A percentile compares a stretch with the other conserved stretches of the same genome.
phyloP scores from a whole-genome alignment of 92 coral and sea anemone species.

The Epizoanthus fatuus region DNA sequence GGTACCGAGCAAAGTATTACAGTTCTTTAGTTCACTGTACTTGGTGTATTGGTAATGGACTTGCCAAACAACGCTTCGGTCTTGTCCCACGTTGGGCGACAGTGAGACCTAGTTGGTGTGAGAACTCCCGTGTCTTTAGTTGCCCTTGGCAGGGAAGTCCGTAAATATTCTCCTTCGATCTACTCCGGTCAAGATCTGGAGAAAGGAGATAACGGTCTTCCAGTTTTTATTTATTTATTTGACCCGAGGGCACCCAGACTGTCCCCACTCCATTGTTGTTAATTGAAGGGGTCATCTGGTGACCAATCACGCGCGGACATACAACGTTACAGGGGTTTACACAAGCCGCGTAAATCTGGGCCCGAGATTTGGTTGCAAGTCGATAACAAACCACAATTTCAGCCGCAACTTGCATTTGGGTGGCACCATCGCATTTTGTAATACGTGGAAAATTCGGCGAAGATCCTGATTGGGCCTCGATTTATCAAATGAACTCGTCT shows the following conservation, averaged over 20 bases:
- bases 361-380: conserved; percentile 1
- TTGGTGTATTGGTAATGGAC: background rate
- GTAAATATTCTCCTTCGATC: background rate
- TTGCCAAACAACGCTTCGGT: too few species aligned
- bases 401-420: background rate
- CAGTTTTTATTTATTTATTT: background rate
- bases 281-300: conserved; percentile 18
- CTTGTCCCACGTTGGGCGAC: too few species aligned
- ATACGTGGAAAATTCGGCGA: background rate
- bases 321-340: conserved; percentile 2
- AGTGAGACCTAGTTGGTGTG: too few species aligned
- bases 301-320: conserved; percentile 35
- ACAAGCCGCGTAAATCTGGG: conserved; percentile 10
- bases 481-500: background rate
- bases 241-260: background rate
- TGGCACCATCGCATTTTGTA: background rate
- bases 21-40: conserved; percentile 5
- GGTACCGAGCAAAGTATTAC: conserved; percentile 1
- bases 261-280: background rate
- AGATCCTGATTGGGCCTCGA: background rate
- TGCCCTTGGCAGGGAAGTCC: background rate
- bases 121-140: background rate
- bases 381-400: background rate
- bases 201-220: conserved; percentile 8
- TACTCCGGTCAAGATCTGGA: background rate